Evolutionary conservation across 2,113 vertebrate genomes (phyloP), one percentile per base, ranked within the genome.

Genomic region (Sula dactylatra): DNA sequence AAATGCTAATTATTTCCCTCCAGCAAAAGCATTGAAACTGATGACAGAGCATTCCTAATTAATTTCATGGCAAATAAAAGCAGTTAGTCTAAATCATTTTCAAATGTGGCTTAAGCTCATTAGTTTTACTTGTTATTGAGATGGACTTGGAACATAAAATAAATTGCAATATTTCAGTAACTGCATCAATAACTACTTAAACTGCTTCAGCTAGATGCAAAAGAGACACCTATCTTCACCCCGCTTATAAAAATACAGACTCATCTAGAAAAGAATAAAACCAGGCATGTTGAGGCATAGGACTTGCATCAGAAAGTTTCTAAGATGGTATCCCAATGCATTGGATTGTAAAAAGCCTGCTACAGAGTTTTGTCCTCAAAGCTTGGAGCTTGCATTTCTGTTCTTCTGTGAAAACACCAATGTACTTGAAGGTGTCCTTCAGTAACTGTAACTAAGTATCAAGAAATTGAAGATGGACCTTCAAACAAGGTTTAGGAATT

Each of bases 211-310:
- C 19, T 32, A 42, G 15, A 38, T 44, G 40, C 17, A 44, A 19
- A 54, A 54, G 54, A 72, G 47, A 76, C 14, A n/a, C 42, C 31
- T 32, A 13, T 22, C 20, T 44, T 81, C 32, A 73, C 6, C 4
- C 9, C 50, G 49, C 16, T 29, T 45, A 24, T 15, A 70, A 61
- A 88, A 65, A 19, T 31, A 36, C 11, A 50, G 16, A 79, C 26
- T 61, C 1, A 56, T 56, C 22, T 10, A 38, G 29, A 59, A 74
- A 91, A 82, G 15, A 61, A 27, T 61, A 82, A 66, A 61, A 27
- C 3, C 20, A 58, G 40, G 8, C 11, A 73, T 1, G 13, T 1
- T 2, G 4, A 64, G 24, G n/a, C 19, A 76, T 0, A 11, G 62
- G 32, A 71, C 36, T 40, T 0, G 0, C 24, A 54, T 54, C 18